phyloP scores from a whole-genome alignment of 2,113 vertebrate genomes.

The Petrocephalus zakoni region DNA sequence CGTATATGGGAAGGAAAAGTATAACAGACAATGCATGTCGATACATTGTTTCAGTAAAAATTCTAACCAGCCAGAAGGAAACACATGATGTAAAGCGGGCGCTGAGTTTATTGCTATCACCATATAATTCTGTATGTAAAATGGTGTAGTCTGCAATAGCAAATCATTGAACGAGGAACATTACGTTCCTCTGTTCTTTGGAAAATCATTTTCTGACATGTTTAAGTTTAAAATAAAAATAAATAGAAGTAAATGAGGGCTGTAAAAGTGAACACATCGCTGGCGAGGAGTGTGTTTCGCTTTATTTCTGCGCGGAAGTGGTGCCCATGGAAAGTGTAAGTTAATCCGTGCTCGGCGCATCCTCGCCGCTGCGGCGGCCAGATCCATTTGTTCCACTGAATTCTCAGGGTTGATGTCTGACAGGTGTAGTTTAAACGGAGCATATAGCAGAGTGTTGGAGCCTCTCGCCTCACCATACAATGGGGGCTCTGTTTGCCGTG shows the following conservation, averaged over 20 bases:
- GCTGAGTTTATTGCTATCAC: background rate
- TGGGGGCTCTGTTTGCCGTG: constrained; percentile 4
- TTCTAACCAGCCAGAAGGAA: background rate
- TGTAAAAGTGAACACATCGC: background rate
- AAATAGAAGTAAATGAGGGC: background rate
- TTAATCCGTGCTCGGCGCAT: background rate
- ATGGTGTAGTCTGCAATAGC: background rate
- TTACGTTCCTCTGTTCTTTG: background rate
- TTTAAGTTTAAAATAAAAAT: background rate
- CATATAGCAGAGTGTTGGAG: background rate
- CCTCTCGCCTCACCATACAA: background rate
- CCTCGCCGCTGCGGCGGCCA: background rate
- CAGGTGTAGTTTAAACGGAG: constrained; percentile 17
- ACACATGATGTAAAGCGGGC: background rate
- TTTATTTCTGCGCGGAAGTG: background rate
- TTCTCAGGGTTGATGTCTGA: background rate
- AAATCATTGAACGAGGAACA: background rate
- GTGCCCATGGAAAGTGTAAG: background rate
- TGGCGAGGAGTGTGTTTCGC: background rate
- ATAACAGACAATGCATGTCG: background rate
- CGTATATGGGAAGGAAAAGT: background rate
- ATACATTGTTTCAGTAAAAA: background rate
- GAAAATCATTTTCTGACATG: background rate
- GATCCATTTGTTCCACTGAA: constrained; percentile 14
- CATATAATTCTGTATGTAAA: background rate